These are phyloP conservation scores for Triplophysa tibetana DNA, from an alignment of 2,113 vertebrate species.

Conservation along the genomic window DNA sequence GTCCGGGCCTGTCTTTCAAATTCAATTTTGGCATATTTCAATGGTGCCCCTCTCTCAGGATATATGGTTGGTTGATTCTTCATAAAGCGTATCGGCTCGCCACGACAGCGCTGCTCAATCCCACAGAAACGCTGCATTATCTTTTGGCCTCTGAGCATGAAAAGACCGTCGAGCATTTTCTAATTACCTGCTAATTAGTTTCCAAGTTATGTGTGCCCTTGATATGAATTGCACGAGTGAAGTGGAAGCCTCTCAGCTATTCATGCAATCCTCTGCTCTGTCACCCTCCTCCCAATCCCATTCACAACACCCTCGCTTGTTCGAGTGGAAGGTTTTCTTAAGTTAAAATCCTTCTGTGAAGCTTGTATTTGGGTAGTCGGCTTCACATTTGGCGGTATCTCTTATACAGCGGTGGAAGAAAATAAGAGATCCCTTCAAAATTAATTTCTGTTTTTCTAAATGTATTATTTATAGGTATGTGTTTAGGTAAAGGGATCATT, in stretches of 20 bases:
- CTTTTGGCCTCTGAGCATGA: constrained; percentile 40
- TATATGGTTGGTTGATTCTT: constrained; percentile 38
- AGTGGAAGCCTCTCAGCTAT: constrained; percentile 27
- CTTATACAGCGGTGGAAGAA: no score
- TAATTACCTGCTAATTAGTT: constrained; percentile 58
- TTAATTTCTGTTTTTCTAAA: no score
- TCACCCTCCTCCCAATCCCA: constrained; percentile 2
- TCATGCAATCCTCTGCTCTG: constrained; percentile 16
- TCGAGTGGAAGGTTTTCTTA: neutral
- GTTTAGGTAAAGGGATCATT: no score
- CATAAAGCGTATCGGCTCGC: constrained; percentile 49
- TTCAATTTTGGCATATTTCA: constrained; percentile 44
- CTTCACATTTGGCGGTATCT: no score
- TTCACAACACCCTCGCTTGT: neutral
- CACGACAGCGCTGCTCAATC: constrained; percentile 26
- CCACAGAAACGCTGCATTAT: constrained; percentile 40
- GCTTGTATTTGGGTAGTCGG: no score
- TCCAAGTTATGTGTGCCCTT: constrained; percentile 43
- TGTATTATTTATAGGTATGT: no score
- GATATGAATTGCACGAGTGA: constrained; percentile 38
- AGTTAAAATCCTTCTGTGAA: neutral
- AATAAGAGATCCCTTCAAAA: no score
- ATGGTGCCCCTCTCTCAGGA: constrained; percentile 28
- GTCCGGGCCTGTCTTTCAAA: constrained; percentile 46
- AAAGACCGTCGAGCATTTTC: constrained; percentile 40